A percentile compares a stretch with the other conserved stretches of the same genome.
These are phyloP conservation scores for Copidosoma floridanum DNA, from an alignment of 1,140 invertebrate species.

Conservation along the genomic window DNA sequence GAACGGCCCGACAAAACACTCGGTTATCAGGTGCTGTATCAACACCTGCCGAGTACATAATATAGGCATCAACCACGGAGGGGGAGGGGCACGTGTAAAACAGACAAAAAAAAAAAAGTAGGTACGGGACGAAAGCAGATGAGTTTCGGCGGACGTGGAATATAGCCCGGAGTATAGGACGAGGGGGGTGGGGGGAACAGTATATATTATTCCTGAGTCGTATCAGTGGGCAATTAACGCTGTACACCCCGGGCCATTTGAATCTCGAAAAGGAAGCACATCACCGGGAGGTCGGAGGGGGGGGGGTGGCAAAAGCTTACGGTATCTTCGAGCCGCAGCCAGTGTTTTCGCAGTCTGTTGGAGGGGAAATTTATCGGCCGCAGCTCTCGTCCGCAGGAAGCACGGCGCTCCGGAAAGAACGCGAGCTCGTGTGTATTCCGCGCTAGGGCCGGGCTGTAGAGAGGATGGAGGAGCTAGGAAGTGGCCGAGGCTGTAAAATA, in stretches of 20 bases:
- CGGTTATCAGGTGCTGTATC: no score
- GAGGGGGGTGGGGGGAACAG: background rate
- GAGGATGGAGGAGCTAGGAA: background rate
- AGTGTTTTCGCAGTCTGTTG: conserved; percentile 22
- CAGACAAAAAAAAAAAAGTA: no score
- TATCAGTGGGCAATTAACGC: conserved; percentile 3
- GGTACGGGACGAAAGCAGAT: no score
- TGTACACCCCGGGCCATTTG: background rate
- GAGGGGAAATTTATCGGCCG: conserved; percentile 27
- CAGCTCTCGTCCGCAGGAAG: background rate
- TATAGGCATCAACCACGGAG: no score
- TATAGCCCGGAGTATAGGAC: background rate
- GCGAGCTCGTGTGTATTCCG: background rate
- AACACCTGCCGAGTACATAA: no score
- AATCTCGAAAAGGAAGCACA: background rate
- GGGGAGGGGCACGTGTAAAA: no score
- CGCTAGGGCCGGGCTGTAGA: no score
- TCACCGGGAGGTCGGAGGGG: background rate
- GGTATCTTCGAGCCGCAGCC: conserved; percentile 25
- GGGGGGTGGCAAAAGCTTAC: background rate
- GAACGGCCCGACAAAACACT: no score
- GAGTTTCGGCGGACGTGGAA: no score
- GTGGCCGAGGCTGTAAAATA: conserved; percentile 3
- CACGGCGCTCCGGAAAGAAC: conserved; percentile 12
- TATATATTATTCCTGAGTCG: background rate